A percentile compares a stretch with the other conserved stretches of the same genome.
These are phyloP conservation scores for Bombylius major DNA, from an alignment of 2,888 invertebrate genomes.

Conservation along the genomic window DNA sequence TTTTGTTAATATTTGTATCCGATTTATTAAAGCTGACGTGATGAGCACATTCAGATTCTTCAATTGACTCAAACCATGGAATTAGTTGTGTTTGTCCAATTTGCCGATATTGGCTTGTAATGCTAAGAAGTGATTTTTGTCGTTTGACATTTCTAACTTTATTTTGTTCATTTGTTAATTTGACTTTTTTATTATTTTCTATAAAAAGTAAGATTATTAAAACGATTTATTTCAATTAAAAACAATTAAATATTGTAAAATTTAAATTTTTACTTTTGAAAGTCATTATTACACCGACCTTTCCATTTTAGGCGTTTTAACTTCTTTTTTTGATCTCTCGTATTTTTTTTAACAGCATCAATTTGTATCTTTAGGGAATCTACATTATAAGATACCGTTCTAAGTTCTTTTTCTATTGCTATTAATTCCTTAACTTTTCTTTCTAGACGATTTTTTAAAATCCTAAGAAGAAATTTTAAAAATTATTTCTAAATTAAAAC, in stretches of 20 bases:
- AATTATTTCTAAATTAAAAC: neutral
- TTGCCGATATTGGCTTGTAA: neutral
- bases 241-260: too few relatives aligned
- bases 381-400: slow-evolving; percentile 18
- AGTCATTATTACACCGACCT: neutral
- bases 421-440: slow-evolving; percentile 23
- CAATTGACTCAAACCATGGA: neutral
- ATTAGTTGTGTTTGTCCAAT: neutral
- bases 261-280: too few relatives aligned
- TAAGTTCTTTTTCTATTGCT: slow-evolving; percentile 25
- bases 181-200: too few relatives aligned
- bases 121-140: neutral
- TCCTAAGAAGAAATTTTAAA: slow-evolving; percentile 1
- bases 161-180: too few relatives aligned
- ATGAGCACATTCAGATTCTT: too few relatives aligned
- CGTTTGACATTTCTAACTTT: too few relatives aligned
- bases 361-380: slow-evolving; percentile 9
- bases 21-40: neutral
- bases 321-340: slow-evolving; percentile 7
- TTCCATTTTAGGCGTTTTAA: slow-evolving; percentile 7
- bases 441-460: slow-evolving; percentile 4
- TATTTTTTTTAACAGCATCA: slow-evolving; percentile 8
- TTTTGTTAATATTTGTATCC: neutral
- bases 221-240: too few relatives aligned
- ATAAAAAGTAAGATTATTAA: too few relatives aligned